These are phyloP conservation scores for Furnarius figulus DNA, from an alignment of 2,113 vertebrate genomes.

Conservation along the genomic window DNA sequence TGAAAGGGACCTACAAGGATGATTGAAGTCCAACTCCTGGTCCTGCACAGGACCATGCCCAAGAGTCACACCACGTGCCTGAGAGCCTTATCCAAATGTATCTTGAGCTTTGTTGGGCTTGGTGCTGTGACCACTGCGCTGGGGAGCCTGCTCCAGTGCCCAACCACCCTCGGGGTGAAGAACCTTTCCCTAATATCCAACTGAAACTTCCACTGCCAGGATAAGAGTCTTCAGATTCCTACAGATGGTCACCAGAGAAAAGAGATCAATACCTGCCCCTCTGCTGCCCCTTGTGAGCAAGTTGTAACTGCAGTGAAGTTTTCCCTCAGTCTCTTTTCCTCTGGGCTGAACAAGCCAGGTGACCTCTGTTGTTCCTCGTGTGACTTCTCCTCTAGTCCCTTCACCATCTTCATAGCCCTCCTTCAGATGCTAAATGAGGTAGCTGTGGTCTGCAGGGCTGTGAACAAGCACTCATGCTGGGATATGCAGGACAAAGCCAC, in stretches of 20 bases:
- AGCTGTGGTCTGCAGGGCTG: not conserved
- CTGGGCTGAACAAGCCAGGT: not conserved
- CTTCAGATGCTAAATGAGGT: not conserved
- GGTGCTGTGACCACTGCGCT: not conserved
- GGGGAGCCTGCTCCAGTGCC: no score
- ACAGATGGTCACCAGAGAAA: rapidly evolving
- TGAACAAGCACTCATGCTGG: not conserved
- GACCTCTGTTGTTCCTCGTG: not conserved
- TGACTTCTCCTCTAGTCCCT: no score
- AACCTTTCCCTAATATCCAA: not conserved
- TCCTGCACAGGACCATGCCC: not conserved
- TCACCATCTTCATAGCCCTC: not conserved
- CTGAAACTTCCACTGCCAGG: not conserved
- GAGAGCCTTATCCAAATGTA: rapidly evolving
- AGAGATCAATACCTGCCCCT: not conserved
- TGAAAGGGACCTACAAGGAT: not conserved
- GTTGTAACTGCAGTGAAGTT: not conserved
- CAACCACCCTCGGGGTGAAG: not conserved
- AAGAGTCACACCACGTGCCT: not conserved
- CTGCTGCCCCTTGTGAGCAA: not conserved
- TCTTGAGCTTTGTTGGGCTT: not conserved
- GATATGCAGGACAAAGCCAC: not conserved
- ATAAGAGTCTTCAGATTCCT: not conserved
- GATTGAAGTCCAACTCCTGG: not conserved
- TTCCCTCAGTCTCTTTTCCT: not conserved